Conservation (phyloP, 2,113 vertebrate species). For the Mus pahari region DNA sequence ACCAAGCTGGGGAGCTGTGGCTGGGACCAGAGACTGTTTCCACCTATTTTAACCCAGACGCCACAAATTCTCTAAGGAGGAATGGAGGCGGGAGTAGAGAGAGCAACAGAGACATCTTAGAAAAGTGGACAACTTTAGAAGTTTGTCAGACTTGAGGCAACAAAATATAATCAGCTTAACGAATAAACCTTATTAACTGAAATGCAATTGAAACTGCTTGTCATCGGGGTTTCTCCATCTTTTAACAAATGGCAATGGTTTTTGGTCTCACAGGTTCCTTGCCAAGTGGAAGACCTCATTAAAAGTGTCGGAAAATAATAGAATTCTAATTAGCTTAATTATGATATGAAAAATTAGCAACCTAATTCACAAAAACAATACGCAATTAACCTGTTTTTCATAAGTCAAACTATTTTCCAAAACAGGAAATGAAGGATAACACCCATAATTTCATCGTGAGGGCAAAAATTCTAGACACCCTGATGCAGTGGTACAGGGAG, state of each 20-base stretch:
- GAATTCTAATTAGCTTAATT: constrained; percentile 90
- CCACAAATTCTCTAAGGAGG: constrained; percentile 82
- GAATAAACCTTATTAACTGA: constrained; percentile 88
- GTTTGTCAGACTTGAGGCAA: constrained; percentile 84
- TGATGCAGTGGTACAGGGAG: background rate
- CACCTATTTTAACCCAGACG: constrained; percentile 84
- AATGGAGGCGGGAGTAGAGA: background rate
- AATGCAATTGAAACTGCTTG: constrained; percentile 86
- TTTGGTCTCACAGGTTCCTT: constrained; percentile 84
- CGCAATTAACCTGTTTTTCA: constrained; percentile 83
- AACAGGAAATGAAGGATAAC: constrained; percentile 84
- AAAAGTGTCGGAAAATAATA: constrained; percentile 87
- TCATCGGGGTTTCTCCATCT: constrained; percentile 86
- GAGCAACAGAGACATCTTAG: constrained; percentile 58
- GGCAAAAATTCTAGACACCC: constrained; percentile 53
- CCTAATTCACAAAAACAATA: constrained; percentile 87
- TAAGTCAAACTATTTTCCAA: constrained; percentile 83
- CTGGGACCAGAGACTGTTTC: constrained; percentile 79
- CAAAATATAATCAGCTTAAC: constrained; percentile 87
- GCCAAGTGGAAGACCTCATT: constrained; percentile 88
- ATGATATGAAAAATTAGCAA: constrained; percentile 89
- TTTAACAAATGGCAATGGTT: constrained; percentile 87
- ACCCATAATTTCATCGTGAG: constrained; percentile 77
- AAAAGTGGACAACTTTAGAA: constrained; percentile 82
- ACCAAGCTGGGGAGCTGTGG: constrained; percentile 70